These are phyloP conservation scores for Monopis laevigella DNA, from an alignment of 2,888 invertebrate genomes.

Conservation along the genomic window DNA sequence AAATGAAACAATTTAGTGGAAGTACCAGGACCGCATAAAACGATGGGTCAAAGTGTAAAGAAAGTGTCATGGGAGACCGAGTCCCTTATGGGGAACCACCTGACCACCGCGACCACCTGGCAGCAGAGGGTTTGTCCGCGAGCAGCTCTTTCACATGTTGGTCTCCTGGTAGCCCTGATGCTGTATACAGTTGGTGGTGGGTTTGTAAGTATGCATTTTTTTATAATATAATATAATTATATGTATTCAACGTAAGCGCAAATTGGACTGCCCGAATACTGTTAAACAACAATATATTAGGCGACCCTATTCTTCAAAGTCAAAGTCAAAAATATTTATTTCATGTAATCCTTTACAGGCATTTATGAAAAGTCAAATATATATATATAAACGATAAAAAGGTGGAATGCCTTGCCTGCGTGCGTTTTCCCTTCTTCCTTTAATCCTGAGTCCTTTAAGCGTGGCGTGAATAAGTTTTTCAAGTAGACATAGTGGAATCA, in stretches of 20 bases:
- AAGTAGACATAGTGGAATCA: too few species aligned
- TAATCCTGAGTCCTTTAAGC: too few species aligned
- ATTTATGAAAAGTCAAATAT: too few species aligned
- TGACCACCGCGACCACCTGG: slow-evolving; percentile 37
- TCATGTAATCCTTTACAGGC: too few species aligned
- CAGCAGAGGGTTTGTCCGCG: slow-evolving; percentile 71
- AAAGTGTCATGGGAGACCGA: slow-evolving; percentile 60
- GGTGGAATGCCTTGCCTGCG: too few species aligned
- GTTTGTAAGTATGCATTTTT: slow-evolving; percentile 69
- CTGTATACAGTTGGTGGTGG: slow-evolving; percentile 83
- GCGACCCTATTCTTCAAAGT: too few species aligned
- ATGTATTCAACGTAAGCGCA: background rate
- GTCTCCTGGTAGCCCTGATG: slow-evolving; percentile 78
- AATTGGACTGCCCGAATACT: too few species aligned
- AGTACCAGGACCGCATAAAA: slow-evolving; percentile 9
- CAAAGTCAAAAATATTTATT: too few species aligned
- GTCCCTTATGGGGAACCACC: slow-evolving; percentile 53
- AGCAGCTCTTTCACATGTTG: slow-evolving; percentile 75
- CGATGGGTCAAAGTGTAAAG: slow-evolving; percentile 52
- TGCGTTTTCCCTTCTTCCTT: too few species aligned
- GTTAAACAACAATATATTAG: too few species aligned
- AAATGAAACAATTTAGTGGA: slow-evolving; percentile 1
- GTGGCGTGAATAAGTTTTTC: too few species aligned
- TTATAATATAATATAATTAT: background rate
- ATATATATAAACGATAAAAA: too few species aligned